Evolutionary conservation across 1,140 invertebrate genomes (phyloP).

Genomic region (Sycobia sp.): DNA sequence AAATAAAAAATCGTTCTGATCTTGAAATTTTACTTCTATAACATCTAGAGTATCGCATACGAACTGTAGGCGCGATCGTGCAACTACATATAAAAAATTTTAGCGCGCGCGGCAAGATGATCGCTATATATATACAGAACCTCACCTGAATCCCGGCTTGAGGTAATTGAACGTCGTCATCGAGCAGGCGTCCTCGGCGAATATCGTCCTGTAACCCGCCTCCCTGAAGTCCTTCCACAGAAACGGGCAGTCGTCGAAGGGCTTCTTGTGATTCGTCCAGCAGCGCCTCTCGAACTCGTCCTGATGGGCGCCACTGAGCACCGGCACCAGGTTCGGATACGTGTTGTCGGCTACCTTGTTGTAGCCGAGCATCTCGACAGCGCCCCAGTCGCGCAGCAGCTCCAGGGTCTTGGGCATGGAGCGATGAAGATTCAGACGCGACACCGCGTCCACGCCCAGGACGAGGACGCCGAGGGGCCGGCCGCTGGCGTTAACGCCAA

Average conservation of each 20-base stretch:
- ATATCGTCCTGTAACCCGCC: constrained; percentile 63
- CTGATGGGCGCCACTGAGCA: constrained; percentile 70
- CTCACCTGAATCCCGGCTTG: constrained; percentile 61
- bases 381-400: constrained; percentile 67
- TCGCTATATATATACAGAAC: too few species aligned
- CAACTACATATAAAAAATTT: too few species aligned
- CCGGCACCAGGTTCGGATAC: constrained; percentile 79
- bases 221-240: constrained; percentile 65
- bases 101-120: too few species aligned
- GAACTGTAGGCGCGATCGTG: too few species aligned
- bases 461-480: constrained; percentile 70
- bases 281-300: constrained; percentile 68
- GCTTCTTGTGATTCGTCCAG: constrained; percentile 56
- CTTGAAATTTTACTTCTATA: too few species aligned
- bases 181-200: constrained; percentile 64
- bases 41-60: too few species aligned
- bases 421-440: constrained; percentile 81
- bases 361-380: constrained; percentile 77
- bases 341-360: constrained; percentile 86
- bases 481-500: not conserved
- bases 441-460: constrained; percentile 86
- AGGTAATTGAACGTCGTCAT: constrained; percentile 67
- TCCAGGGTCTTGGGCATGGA: constrained; percentile 76
- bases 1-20: too few species aligned
- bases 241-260: constrained; percentile 67